Conservation (phyloP, 2,797 vertebrate genomes). For the Pseudochromis fuscus region DNA sequence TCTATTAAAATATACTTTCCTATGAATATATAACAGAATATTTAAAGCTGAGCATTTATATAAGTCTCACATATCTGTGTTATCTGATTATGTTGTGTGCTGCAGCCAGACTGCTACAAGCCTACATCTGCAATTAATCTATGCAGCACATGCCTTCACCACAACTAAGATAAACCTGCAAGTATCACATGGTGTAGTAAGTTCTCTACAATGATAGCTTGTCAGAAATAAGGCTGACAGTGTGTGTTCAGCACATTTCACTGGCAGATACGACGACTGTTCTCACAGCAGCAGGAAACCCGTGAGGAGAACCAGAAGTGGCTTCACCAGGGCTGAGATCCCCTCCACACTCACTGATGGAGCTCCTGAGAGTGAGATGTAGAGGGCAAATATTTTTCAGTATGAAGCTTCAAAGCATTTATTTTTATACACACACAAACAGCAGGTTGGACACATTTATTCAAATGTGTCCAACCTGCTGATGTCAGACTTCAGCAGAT, state of each 20-base stretch:
- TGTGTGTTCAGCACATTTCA: neutral
- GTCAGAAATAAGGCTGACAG: neutral
- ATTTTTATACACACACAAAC: too few relatives aligned
- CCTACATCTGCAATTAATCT: neutral
- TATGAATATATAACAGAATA: conserved; percentile 39
- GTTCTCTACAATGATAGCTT: neutral
- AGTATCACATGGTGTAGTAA: conserved; percentile 2
- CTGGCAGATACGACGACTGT: neutral
- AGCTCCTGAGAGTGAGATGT: conserved; percentile 63
- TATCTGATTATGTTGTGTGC: conserved; percentile 4
- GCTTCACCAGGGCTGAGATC: conserved; percentile 66
- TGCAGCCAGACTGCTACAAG: neutral
- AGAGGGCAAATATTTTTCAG: neutral
- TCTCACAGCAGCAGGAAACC: conserved; percentile 71
- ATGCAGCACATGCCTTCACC: neutral
- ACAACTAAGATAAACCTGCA: conserved; percentile 11
- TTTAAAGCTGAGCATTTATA: neutral
- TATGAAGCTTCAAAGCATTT: too few relatives aligned
- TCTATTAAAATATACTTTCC: conserved; percentile 63
- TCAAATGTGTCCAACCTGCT: too few relatives aligned
- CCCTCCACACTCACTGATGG: conserved; percentile 63
- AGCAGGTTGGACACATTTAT: too few relatives aligned
- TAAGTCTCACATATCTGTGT: neutral
- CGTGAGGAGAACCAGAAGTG: conserved; percentile 70
- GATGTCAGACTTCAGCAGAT: too few relatives aligned